These are phyloP conservation scores for Grallaria varia DNA, from an alignment of 2,113 vertebrate genomes.

Conservation along the genomic window DNA sequence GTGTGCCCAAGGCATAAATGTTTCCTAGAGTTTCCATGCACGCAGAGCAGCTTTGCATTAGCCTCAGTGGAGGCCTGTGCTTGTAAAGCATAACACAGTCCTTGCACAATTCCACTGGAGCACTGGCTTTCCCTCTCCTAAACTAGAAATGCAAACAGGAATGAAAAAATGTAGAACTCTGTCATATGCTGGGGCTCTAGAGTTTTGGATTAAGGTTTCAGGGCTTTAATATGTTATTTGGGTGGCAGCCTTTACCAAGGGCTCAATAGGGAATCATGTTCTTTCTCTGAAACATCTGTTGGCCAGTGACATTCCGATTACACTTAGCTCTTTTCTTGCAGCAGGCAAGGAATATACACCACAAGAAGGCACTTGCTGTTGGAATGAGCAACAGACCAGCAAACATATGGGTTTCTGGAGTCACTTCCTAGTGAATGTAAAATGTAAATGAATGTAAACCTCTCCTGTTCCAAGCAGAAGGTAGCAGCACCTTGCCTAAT, in stretches of 20 bases:
- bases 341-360: background rate
- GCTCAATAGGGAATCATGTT: background rate
- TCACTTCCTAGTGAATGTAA: background rate
- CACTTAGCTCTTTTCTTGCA: background rate
- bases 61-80: background rate
- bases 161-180: background rate
- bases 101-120: background rate
- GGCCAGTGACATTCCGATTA: background rate
- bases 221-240: background rate
- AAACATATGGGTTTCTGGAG: background rate
- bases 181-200: background rate
- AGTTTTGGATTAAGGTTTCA: background rate
- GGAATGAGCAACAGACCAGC: background rate
- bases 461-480: background rate
- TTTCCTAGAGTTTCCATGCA: background rate
- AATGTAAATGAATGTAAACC: background rate
- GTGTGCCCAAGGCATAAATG: background rate
- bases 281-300: background rate
- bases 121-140: background rate
- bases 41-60: background rate
- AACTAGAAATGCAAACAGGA: background rate
- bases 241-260: background rate
- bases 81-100: background rate
- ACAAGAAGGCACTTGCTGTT: background rate
- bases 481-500: background rate